Evolutionary conservation across 2,888 invertebrate genomes (phyloP).

Genomic region (Netelia fuscicornis): DNA sequence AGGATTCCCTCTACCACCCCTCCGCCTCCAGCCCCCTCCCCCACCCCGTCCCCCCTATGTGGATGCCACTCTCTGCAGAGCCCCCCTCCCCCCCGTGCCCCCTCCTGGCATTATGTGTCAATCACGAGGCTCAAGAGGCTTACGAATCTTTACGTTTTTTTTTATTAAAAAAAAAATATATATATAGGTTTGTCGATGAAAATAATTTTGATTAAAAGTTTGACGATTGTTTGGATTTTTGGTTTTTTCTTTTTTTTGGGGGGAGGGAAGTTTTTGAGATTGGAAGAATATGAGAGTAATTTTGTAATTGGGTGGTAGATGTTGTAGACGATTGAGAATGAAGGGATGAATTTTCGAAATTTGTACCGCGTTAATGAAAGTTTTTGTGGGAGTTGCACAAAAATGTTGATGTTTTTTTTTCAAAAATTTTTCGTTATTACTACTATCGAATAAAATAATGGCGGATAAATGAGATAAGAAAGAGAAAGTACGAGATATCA

Average conservation of each 20-base stretch:
- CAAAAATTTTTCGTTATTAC: too few relatives aligned
- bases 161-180: not conserved
- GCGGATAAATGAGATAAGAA: too few relatives aligned
- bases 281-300: too few relatives aligned
- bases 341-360: too few relatives aligned
- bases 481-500: too few relatives aligned
- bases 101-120: slow-evolving; percentile 67
- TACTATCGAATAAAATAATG: too few relatives aligned
- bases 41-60: slow-evolving; percentile 32
- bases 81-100: slow-evolving; percentile 16
- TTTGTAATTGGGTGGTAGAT: too few relatives aligned
- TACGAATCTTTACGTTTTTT: slow-evolving; percentile 9
- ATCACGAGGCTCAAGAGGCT: slow-evolving; percentile 64
- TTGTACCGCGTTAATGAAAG: too few relatives aligned
- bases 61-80: not conserved
- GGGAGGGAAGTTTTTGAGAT: too few relatives aligned
- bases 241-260: not conserved
- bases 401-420: too few relatives aligned
- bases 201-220: not conserved
- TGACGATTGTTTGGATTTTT: not conserved
- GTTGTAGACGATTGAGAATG: too few relatives aligned
- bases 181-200: not conserved
- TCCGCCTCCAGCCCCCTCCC: slow-evolving; percentile 5
- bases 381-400: too few relatives aligned
- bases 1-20: slow-evolving; percentile 71